A percentile compares a stretch with the other conserved stretches of the same genome.
Conservation (phyloP, 2,888 invertebrate genomes). For the Zhuqinia jingwanae region DNA sequence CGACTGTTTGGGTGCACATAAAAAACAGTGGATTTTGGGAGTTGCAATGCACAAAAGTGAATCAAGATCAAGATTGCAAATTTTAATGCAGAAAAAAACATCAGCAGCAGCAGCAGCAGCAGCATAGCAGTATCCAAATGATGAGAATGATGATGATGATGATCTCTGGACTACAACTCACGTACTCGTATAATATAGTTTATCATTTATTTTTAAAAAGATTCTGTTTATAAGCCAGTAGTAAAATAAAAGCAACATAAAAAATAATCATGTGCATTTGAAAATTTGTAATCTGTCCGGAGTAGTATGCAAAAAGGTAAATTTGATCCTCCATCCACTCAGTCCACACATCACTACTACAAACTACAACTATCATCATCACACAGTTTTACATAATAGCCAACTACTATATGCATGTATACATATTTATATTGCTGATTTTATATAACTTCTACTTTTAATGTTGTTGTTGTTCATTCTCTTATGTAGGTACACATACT, state of each 20-base stretch:
- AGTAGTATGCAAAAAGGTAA: conserved; percentile 32
- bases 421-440: conserved; percentile 35
- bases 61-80: conserved; percentile 50
- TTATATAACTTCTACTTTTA: conserved; percentile 1
- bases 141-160: neutral
- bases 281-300: conserved; percentile 57
- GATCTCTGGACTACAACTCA: neutral
- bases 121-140: no score
- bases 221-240: neutral
- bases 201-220: neutral
- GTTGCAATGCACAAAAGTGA: conserved; percentile 41
- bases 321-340: neutral
- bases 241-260: conserved; percentile 14
- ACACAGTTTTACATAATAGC: neutral
- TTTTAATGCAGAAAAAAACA: conserved; percentile 17
- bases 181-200: neutral
- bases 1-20: neutral
- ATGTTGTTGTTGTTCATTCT: neutral
- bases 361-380: no score
- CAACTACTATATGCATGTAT: neutral
- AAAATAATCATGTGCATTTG: conserved; percentile 45
- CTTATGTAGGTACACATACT: no score
- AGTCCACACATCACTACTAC: no score
- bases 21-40: neutral
- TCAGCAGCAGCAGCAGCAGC: neutral